Base-by-base conservation (phyloP, 2,888 invertebrate species). In the Itoplectis maculator region DNA sequence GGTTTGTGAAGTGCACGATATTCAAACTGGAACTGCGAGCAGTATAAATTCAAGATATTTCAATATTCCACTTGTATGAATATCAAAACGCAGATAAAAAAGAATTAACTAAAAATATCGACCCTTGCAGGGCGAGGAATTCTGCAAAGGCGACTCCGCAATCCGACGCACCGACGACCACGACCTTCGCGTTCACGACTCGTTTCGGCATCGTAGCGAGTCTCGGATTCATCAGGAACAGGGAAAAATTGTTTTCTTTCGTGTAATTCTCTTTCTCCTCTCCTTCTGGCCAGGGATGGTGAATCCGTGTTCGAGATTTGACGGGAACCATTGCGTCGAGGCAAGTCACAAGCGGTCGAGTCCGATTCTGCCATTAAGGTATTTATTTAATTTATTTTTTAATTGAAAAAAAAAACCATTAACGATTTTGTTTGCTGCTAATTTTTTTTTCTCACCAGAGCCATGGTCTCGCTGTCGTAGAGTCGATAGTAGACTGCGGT, bases 131-230 rank as follows among this genome's bases (percentile, higher is more conserved):
- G 18, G 95, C 90, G 15, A 96, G 90, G 15, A 94, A 91, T 87
- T 96, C 95, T 29, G 96, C 87, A 86, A 96, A 96, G 0, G 95
- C 93, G 0, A 96, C 90, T 0, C 95, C 95, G 0, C 95, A 95
- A 20, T 95, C 94, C 76, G 96, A 95, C 0, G 95, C 95, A 0
- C 96, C 96, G 0, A 96, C 94, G 0, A 96, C 94, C 0, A 96
- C 95, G 51, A 96, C 95, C 87, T 94, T 94, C 13, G 93, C 93
- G 84, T 95, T 95, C 8, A 95, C 93, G 49, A 93, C 93, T 0
- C 93, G 90, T 87, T 94, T 94, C 0, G 94, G 93, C 15, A 94
- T 84, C 86, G 94, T 94, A 2, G 94, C 93, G 63, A 95, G 86
- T 0, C 94, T 93, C 0, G 94, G 91, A 56, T 95, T 95, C 56